A percentile compares a stretch with the other conserved stretches of the same genome.
Conservation (phyloP, 2,888 invertebrate genomes). For the Luffia ferchaultella region DNA sequence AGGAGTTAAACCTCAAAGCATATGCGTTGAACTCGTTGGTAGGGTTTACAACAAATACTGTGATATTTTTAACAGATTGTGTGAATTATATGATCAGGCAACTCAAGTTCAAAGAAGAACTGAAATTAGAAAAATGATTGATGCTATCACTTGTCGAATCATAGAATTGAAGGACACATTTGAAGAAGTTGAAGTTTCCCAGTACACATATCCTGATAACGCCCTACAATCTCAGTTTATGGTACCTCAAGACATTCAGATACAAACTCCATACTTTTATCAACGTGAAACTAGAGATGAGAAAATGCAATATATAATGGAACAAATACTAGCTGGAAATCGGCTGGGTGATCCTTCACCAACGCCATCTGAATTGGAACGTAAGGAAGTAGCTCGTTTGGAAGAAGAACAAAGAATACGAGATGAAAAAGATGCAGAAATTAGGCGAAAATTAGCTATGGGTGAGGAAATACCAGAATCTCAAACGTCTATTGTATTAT, state of each 20-base stretch:
- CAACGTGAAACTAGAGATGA: constrained; percentile 58
- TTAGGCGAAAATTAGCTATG: constrained; percentile 30
- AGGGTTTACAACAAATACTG: constrained; percentile 61
- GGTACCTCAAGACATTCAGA: constrained; percentile 71
- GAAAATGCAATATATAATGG: constrained; percentile 53
- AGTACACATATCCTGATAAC: constrained; percentile 78
- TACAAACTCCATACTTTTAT: constrained; percentile 71
- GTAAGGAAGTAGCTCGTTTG: constrained; percentile 29
- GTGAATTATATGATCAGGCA: constrained; percentile 69
- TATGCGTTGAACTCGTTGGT: constrained; percentile 56
- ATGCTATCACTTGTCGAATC: constrained; percentile 65
- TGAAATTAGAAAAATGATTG: constrained; percentile 63
- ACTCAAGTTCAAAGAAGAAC: constrained; percentile 68
- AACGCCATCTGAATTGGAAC: constrained; percentile 38
- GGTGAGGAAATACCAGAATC: constrained; percentile 29
- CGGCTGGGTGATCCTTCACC: constrained; percentile 42
- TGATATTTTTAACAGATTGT: constrained; percentile 61
- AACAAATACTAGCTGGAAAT: constrained; percentile 47
- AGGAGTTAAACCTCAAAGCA: constrained; percentile 49
- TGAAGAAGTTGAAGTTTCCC: constrained; percentile 63
- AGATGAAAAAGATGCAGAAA: constrained; percentile 35
- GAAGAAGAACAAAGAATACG: constrained; percentile 29
- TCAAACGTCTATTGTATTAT: constrained; percentile 23
- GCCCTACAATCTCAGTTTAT: constrained; percentile 73
- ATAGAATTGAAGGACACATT: constrained; percentile 66